Percentiles rank a stretch among this genome's conserved stretches.
phyloP scores from a whole-genome alignment of 2,113 vertebrate species.

The Dolichotis patagonum region DNA sequence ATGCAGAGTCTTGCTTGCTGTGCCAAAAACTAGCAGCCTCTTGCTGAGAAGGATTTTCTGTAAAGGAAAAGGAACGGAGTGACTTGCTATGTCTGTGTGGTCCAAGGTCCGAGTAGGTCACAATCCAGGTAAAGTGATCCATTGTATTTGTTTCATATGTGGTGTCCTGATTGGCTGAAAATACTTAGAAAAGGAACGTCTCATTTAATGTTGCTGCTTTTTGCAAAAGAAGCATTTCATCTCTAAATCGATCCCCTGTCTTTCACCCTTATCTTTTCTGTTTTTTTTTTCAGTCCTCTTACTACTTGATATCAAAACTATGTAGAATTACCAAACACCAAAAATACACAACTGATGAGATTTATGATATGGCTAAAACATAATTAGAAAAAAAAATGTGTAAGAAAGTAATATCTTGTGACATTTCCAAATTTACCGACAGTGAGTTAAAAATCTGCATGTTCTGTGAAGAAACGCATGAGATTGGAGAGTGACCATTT shows the following conservation, averaged over 20 bases:
- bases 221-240: background rate
- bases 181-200: background rate
- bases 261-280: background rate
- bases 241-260: background rate
- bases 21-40: constrained; percentile 72
- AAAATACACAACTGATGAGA: background rate
- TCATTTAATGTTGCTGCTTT: background rate
- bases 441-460: background rate
- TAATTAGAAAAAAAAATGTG: background rate
- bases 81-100: constrained; percentile 62
- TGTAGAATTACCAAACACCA: background rate
- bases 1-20: constrained; percentile 84
- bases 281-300: background rate
- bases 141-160: background rate
- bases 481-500: background rate
- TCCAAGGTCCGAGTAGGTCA: constrained; percentile 54
- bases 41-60: constrained; percentile 75
- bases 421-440: background rate
- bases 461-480: background rate
- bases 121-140: constrained; percentile 35
- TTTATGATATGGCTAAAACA: background rate
- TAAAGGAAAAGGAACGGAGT: constrained; percentile 53
- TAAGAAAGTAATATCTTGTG: background rate
- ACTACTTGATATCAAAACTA: background rate
- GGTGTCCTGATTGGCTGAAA: constrained; percentile 21